Conservation (phyloP, 2,113 vertebrate genomes). For the Mus pahari region DNA sequence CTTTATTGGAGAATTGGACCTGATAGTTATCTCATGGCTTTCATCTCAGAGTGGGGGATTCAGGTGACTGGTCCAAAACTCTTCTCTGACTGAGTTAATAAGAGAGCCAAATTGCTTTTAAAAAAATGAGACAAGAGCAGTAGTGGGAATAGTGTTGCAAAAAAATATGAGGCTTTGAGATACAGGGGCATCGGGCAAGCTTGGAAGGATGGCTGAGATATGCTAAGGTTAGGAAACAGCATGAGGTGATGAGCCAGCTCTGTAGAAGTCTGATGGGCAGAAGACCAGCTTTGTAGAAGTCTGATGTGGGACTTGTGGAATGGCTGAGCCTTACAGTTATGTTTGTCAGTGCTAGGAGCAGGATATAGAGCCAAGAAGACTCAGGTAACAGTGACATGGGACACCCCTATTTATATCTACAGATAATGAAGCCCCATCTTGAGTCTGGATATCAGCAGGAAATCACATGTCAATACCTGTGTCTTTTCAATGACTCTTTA, state of each 20-base stretch:
- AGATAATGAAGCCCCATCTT: neutral
- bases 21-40: neutral
- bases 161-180: neutral
- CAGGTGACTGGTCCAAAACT: neutral
- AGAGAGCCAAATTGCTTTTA: neutral
- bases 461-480: neutral
- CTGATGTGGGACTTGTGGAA: fast-evolving
- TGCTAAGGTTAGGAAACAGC: neutral
- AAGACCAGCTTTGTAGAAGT: neutral
- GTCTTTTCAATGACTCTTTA: neutral
- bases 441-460: neutral
- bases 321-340: neutral
- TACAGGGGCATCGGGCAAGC: neutral
- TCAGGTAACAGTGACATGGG: neutral
- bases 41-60: neutral
- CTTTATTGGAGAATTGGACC: neutral
- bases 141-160: neutral
- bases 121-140: neutral
- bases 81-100: neutral
- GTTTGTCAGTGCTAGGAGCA: neutral
- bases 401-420: neutral
- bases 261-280: neutral
- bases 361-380: neutral
- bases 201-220: neutral
- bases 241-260: neutral